phyloP scores from a whole-genome alignment of 2,888 invertebrate species.

The Sisyra nigra region DNA sequence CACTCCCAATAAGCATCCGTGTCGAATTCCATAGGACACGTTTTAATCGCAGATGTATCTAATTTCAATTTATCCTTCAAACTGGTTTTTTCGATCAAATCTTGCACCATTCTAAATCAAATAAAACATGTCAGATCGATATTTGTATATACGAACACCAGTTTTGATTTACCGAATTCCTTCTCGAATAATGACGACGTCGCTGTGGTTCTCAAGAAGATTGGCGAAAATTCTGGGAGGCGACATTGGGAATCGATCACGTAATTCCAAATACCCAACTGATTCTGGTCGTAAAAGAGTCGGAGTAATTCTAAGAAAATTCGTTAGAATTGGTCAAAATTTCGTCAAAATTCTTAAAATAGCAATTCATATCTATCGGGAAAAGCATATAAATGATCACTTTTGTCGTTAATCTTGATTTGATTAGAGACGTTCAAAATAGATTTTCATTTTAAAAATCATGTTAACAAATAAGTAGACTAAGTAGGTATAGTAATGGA shows the following conservation, averaged over 20 bases:
- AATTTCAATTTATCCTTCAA: constrained; percentile 9
- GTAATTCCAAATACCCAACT: constrained; percentile 9
- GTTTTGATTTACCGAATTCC: constrained; percentile 11
- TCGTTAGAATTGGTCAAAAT: no score
- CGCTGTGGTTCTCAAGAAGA: constrained; percentile 6
- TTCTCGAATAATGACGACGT: constrained; percentile 8
- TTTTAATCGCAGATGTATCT: constrained; percentile 8
- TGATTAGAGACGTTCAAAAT: no score
- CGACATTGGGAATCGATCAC: constrained; percentile 6
- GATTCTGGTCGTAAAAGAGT: constrained; percentile 11
- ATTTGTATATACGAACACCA: no score
- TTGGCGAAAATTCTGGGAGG: constrained; percentile 9
- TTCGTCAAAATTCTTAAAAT: no score
- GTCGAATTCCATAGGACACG: constrained; percentile 5
- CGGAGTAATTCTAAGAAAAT: constrained; percentile 11
- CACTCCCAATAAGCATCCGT: constrained; percentile 11
- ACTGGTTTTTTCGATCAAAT: constrained; percentile 8
- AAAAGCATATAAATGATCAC: no score
- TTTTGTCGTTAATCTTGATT: no score
- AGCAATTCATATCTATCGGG: no score
- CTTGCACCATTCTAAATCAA: constrained; percentile 8
- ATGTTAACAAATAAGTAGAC: no score
- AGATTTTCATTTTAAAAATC: no score
- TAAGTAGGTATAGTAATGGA: no score
- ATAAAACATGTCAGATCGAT: no score